Base-by-base conservation (phyloP, 92 coral and sea anemone genomes). In the Epizoanthus fatuus region DNA sequence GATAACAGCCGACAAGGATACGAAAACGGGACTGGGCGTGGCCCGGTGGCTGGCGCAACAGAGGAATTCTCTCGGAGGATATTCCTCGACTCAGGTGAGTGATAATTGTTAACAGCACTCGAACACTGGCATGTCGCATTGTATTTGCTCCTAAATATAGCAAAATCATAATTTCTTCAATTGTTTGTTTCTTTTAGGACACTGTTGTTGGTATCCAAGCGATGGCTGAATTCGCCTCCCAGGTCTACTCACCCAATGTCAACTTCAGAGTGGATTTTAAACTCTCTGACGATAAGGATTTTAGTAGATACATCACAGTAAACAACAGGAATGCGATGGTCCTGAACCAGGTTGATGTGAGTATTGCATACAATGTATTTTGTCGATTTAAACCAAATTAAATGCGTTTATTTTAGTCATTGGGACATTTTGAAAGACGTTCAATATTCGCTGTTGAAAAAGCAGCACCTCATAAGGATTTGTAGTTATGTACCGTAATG, bases 161-260 rank as follows among this genome's bases (percentile, higher is more conserved):
- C 12, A 12, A 49, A 49, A 7, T 12, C 11, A 49, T 49, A 49
- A 49, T 9, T 2, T 49, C 2, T 8, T 9, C 53, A 49, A 49
- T 12, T 49, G 53, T 11, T 49, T 29, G 35, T 64, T 64, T 12
- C 4, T 58, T 4, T 32, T 73, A 95, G 98, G 98, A 95, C 79
- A 95, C 98, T 5, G 98, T 95, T 40, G 75, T 95, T 72, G 98
- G 98, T 44, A 90, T 95, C 74, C 98, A 95, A 84, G 98, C 98
- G 44, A 90, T 93, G 58, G 76, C 98, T 12, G 97, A 91, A 88
- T 95, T 95, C 32, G 98, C 98, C 14, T 86, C 94, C 16, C 86
- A 91, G 51, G 85, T 95, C 62, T 93, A 93, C 81, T 70, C 98
- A 3, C 89, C 98, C 29, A 77, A 88, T 63, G 70, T 93, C n/a